Conservation (phyloP, 2,888 invertebrate species). For the Cephus runcator region DNA sequence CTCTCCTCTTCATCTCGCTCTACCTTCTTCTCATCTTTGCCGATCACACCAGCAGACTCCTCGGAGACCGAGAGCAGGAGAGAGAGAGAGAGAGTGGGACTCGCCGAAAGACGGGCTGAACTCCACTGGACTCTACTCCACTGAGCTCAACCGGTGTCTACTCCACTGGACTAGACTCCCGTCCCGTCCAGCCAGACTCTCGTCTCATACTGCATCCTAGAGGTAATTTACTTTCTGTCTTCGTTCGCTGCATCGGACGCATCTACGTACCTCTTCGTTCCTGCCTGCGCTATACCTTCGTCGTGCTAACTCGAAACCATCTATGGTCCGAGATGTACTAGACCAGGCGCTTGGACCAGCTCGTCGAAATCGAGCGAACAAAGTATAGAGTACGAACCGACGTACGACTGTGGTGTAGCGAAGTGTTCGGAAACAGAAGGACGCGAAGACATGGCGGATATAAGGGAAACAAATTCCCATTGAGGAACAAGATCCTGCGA, state of each 20-base stretch:
- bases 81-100: too few relatives aligned
- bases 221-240: constrained; percentile 53
- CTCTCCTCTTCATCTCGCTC: constrained; percentile 21
- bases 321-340: too few relatives aligned
- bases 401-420: neutral
- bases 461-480: too few relatives aligned
- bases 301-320: constrained; percentile 8
- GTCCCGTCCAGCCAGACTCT: constrained; percentile 7
- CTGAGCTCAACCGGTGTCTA: too few relatives aligned
- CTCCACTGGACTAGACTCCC: constrained; percentile 1
- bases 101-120: too few relatives aligned
- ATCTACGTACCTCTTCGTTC: constrained; percentile 5
- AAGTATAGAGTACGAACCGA: neutral
- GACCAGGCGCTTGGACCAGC: too few relatives aligned
- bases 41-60: constrained; percentile 3
- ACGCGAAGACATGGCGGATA: neutral
- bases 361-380: too few relatives aligned
- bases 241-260: constrained; percentile 23
- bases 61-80: neutral
- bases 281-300: constrained; percentile 12
- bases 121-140: too few relatives aligned
- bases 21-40: constrained; percentile 12
- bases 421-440: neutral
- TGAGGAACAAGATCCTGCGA: too few relatives aligned
- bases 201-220: constrained; percentile 39